Evolutionary conservation across 2,888 invertebrate species (phyloP), one percentile per base, ranked within the genome.

Genomic region (Rhingia rostrata): DNA sequence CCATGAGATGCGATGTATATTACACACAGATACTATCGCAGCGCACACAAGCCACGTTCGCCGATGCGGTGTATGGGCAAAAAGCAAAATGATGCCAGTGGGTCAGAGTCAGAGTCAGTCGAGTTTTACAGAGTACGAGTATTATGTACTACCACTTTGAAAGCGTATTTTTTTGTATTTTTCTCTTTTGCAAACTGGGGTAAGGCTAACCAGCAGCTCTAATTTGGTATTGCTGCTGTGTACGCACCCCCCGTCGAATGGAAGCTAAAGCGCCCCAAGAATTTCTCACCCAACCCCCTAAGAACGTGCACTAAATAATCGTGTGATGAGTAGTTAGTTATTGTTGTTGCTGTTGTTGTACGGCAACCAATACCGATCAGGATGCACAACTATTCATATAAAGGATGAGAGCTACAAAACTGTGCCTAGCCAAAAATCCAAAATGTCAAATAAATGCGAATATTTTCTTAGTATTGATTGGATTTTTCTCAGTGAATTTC

Each of bases 51-150:
- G 51, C 12, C 35, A 37, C 12, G 66, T 66, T 41, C 51, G 66
- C 63, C 80, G 66, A 75, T 82, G 82, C 75, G 74, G 69, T 67
- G 45, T 56, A 22, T 14, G 60, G 66, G 83, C 74, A 83, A 73
- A 66, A 77, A 79, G 64, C 78, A 86, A 90, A 90, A 90, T 88
- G 89, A 88, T 90, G 90, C 90, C 90, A 90, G 90, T 90, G 89
- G 91, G 91, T 90, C 90, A 91, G 89, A 91, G 90, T 90, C 90
- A 77, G 67, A 77, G 84, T 84, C 80, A 47, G 30, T 22, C 9
- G 49, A 22, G 49, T 49, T 49, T 49, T 49, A 49, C 72, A 63
- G 22, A 22, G 22, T 22, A 22, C 22, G 2, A 22, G 60, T 54
- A 56, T 49, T 67, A 54, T 66, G 53, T 73, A 54, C 79, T 67